phyloP scores from a whole-genome alignment of 1,140 invertebrate species.

The Cecropterus lyciades region DNA sequence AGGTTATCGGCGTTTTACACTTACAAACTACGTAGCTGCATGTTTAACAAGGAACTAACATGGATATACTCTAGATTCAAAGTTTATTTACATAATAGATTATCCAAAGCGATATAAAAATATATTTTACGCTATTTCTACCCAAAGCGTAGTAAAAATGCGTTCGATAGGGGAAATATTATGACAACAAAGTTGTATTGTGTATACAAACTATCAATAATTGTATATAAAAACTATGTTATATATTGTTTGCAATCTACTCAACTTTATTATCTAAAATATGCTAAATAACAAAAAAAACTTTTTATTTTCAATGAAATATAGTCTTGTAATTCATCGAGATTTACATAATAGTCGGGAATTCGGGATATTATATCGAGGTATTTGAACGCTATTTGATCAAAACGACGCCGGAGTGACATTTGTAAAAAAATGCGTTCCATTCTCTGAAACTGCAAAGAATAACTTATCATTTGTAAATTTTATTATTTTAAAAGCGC shows the following conservation, averaged over 20 bases:
- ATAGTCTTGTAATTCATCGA: too few species aligned
- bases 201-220: background rate
- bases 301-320: too few species aligned
- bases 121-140: constrained; percentile 27
- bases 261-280: too few species aligned
- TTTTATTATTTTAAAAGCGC: too few species aligned
- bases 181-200: constrained; percentile 1
- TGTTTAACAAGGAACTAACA: constrained; percentile 3
- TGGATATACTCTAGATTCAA: background rate
- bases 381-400: background rate
- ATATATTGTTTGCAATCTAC: background rate
- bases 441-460: background rate
- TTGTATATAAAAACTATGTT: background rate
- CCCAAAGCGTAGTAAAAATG: constrained; percentile 22
- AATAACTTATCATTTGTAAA: background rate
- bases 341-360: too few species aligned
- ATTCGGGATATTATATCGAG: too few species aligned
- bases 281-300: too few species aligned
- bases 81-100: constrained; percentile 10
- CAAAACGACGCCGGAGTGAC: constrained; percentile 1
- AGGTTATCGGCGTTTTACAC: constrained; percentile 56
- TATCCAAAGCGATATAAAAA: constrained; percentile 26
- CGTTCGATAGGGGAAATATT: constrained; percentile 14
- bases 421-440: background rate
- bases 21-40: constrained; percentile 14